Evolutionary conservation across 1,140 invertebrate genomes (phyloP), one percentile per base, ranked within the genome.

Genomic region (Trigoniulus corallinus): DNA sequence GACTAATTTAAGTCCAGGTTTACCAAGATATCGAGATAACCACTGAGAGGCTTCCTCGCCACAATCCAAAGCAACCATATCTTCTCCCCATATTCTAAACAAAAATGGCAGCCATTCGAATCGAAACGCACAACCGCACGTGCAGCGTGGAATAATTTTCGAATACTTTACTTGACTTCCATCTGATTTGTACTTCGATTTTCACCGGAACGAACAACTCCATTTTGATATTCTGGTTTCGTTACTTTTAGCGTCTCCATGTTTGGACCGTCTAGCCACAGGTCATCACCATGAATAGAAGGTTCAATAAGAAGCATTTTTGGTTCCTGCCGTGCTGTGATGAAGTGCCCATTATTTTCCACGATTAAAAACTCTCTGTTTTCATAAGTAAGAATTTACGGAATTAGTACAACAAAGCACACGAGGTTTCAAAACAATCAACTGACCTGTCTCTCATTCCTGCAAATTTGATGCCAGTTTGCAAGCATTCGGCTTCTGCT

Each of bases 1-100:
- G 15, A 61, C 54, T 2, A 67, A 51, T 13, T 59, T 51, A 1
- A 62, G 41, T 1, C 58, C 60, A n/a, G 53, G 49, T 37, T 54
- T 52, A 3, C 56, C 57, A 12, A 67, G 54, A 47, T 58, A 64
- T 21, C 52, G 54, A 40, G 53, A 57, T 23, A 67, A 26, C 66
- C 66, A 67, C 7, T 55, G 43, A 1, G 56, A 59, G 25, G 64
- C 61, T 48, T 60, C 56, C 23, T 62, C 54, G 7, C 66, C 66
- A 57, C 63, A 66, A 45, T 67, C 66, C 18, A 65, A 37, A 2
- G 54, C 50, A 27, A 26, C 15, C 10, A 59, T 45, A 26, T 13
- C 15, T 21, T 59, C 54, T 15, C 52, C 53, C 26, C 51, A 58
- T 18, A 59, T 44, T 18, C 37, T 39, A n/a, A n/a, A n/a, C n/a